phyloP scores from a whole-genome alignment of 1,140 invertebrate genomes.

The Diorhabda carinulata region DNA sequence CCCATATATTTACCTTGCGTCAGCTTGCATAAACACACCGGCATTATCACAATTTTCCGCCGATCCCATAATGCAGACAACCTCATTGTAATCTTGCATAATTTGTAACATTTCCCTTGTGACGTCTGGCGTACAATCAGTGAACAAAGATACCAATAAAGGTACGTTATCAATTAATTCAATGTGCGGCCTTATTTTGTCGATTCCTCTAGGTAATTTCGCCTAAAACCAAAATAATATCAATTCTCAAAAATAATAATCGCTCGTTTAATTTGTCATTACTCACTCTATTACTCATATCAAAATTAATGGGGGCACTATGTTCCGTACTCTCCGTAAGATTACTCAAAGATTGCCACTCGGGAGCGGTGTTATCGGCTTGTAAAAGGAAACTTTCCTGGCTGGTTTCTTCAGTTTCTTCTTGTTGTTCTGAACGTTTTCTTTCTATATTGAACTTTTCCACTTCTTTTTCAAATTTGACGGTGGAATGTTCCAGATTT shows the following conservation, averaged over 20 bases:
- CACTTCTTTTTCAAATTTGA: conserved; percentile 59
- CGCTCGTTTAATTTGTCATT: background rate
- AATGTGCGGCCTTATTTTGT: conserved; percentile 94
- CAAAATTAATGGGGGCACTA: conserved; percentile 83
- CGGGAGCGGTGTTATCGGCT: conserved; percentile 53
- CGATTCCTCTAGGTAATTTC: conserved; percentile 91
- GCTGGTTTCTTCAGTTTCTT: conserved; percentile 39
- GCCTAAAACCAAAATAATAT: conserved; percentile 57
- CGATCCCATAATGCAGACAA: conserved; percentile 87
- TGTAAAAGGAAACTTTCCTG: conserved; percentile 53
- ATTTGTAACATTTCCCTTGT: conserved; percentile 89
- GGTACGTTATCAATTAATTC: conserved; percentile 96
- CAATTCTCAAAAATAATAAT: background rate
- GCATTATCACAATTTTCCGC: conserved; percentile 85
- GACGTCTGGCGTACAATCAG: conserved; percentile 87
- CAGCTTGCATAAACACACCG: conserved; percentile 88
- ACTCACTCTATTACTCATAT: conserved; percentile 83
- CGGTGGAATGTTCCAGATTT: conserved; percentile 69
- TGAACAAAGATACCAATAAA: conserved; percentile 91
- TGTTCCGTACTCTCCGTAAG: conserved; percentile 85
- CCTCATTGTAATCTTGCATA: conserved; percentile 94
- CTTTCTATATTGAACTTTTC: conserved; percentile 27
- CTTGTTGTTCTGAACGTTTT: conserved; percentile 28
- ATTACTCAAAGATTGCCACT: conserved; percentile 75
- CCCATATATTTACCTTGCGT: conserved; percentile 67